These are phyloP conservation scores for Leptopilina drosophilae DNA, from an alignment of 2,888 invertebrate genomes.

Conservation along the genomic window DNA sequence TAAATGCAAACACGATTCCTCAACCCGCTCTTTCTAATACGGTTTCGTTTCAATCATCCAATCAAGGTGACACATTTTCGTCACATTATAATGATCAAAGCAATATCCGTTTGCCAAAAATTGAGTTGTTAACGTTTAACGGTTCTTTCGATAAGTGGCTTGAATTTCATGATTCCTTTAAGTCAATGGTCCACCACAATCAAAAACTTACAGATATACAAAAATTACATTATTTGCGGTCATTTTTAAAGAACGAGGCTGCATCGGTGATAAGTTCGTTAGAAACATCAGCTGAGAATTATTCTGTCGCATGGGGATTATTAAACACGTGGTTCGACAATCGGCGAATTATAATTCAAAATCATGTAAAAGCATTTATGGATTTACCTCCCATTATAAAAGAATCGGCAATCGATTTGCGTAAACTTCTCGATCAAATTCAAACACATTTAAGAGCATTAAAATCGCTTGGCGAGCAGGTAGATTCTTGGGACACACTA, in stretches of 20 bases:
- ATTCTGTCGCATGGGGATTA: background rate
- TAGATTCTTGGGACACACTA: background rate
- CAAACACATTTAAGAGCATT: background rate
- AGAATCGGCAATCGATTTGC: background rate
- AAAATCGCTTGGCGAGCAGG: background rate
- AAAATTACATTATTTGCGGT: background rate
- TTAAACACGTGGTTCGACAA: background rate
- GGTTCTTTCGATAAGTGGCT: background rate
- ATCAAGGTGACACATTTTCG: too few species aligned
- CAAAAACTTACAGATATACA: background rate
- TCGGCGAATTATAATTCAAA: background rate
- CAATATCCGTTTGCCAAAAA: background rate
- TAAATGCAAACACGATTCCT: background rate
- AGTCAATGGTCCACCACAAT: background rate
- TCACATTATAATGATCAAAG: too few species aligned
- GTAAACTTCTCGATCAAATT: background rate
- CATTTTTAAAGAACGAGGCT: background rate
- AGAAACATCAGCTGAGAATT: background rate
- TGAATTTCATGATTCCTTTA: background rate
- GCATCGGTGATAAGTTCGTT: background rate
- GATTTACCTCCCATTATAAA: background rate
- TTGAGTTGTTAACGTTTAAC: background rate
- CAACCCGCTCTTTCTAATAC: background rate
- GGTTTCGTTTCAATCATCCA: too few species aligned
- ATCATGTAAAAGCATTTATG: background rate